phyloP scores from a whole-genome alignment of 2,113 vertebrate genomes.

The Heterotilapia buettikoferi region DNA sequence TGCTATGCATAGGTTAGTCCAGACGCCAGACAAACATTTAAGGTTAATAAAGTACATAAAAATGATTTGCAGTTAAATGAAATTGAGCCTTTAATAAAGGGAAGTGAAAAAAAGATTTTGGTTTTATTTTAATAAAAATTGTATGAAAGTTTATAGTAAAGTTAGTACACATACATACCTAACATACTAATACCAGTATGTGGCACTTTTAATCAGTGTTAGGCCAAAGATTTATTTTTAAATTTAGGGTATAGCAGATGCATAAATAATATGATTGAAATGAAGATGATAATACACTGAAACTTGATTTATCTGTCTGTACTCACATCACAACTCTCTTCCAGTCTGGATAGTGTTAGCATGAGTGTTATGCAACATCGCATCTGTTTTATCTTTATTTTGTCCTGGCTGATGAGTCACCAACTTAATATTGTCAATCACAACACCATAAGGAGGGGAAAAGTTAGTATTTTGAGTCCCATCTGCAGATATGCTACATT shows the following conservation, averaged over 20 bases:
- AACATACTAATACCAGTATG: neutral
- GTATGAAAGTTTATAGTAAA: neutral
- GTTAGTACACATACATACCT: neutral
- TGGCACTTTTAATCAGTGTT: neutral
- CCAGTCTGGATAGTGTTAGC: neutral
- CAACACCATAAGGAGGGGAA: neutral
- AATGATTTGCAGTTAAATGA: neutral
- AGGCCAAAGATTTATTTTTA: neutral
- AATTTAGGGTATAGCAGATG: neutral
- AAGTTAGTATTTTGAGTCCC: conserved; percentile 1
- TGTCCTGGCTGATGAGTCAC: neutral
- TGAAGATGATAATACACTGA: neutral
- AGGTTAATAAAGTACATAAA: neutral
- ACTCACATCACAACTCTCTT: neutral
- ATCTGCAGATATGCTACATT: neutral
- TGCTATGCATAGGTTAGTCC: neutral
- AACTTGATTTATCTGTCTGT: neutral
- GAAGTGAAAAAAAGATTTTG: neutral
- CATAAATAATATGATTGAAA: neutral
- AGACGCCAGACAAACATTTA: neutral
- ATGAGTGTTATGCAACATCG: neutral
- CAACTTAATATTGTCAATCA: conserved; percentile 4
- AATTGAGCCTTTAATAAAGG: neutral
- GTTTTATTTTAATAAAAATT: neutral
- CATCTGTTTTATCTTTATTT: conserved; percentile 3